These are phyloP conservation scores for Platysternon megacephalum DNA, from an alignment of 2,113 vertebrate genomes.

Conservation along the genomic window DNA sequence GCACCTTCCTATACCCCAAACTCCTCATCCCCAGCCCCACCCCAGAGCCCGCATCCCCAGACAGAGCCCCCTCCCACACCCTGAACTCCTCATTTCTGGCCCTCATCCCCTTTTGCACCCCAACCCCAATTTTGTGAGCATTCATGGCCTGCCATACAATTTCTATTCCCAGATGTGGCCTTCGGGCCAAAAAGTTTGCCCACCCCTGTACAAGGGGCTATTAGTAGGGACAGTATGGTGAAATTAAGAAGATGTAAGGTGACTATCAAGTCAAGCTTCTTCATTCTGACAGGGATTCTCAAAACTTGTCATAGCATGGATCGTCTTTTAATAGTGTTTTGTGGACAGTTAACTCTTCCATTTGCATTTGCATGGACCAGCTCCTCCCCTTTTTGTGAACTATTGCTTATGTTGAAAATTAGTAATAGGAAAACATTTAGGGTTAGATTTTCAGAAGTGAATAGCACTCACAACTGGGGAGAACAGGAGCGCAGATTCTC, in stretches of 20 bases:
- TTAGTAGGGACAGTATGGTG: background rate
- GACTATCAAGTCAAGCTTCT: too few species aligned
- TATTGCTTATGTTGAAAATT: background rate
- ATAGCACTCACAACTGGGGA: background rate
- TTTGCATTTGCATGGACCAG: background rate
- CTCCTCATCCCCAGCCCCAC: too few species aligned
- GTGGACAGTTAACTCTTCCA: background rate
- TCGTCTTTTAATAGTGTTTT: background rate
- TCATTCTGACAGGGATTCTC: too few species aligned
- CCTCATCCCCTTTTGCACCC: too few species aligned
- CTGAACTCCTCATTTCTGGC: too few species aligned
- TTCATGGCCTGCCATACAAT: too few species aligned
- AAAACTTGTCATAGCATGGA: background rate
- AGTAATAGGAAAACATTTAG: background rate
- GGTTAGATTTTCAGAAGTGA: background rate
- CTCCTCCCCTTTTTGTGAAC: background rate
- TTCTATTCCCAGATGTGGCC: too few species aligned
- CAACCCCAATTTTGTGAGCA: too few species aligned
- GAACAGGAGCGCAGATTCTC: background rate
- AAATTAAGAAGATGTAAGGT: background rate
- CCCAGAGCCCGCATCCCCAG: too few species aligned
- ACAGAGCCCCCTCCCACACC: too few species aligned
- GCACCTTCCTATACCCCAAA: too few species aligned
- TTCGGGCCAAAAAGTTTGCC: too few species aligned
- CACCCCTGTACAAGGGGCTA: background rate